phyloP scores from a whole-genome alignment of 2,113 vertebrate species.

The Pelecanoides urinatrix region DNA sequence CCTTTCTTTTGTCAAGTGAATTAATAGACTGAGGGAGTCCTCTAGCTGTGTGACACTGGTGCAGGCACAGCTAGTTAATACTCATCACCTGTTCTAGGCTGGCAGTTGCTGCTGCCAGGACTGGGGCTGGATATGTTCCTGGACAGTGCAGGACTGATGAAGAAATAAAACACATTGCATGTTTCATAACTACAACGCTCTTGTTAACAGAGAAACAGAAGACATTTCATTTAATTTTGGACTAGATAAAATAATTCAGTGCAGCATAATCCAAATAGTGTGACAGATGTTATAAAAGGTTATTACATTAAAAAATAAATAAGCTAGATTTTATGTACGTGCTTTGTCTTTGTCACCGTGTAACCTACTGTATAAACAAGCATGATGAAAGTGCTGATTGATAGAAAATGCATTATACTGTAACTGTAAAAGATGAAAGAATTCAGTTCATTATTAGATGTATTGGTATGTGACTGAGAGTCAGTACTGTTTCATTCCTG shows the following conservation, averaged over 20 bases:
- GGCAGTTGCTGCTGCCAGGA: background rate
- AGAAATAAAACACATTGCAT: background rate
- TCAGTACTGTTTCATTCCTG: background rate
- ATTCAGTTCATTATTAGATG: slow-evolving; percentile 46
- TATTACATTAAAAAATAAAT: slow-evolving; percentile 64
- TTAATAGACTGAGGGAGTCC: slow-evolving; percentile 65
- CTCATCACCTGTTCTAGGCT: slow-evolving; percentile 7
- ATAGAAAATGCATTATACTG: slow-evolving; percentile 46
- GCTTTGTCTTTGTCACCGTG: slow-evolving; percentile 2
- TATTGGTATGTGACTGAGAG: slow-evolving; percentile 19
- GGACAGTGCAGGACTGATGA: background rate
- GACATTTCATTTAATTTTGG: slow-evolving; percentile 61
- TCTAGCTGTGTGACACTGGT: slow-evolving; percentile 44
- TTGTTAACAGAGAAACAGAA: slow-evolving; percentile 43
- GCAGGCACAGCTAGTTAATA: background rate
- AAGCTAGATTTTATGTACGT: slow-evolving; percentile 1
- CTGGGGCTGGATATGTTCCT: background rate
- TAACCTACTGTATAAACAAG: slow-evolving; percentile 56
- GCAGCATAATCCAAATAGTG: background rate
- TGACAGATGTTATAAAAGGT: slow-evolving; percentile 61
- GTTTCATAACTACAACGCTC: background rate
- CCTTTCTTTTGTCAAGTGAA: slow-evolving; percentile 41
- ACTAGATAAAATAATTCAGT: slow-evolving; percentile 37
- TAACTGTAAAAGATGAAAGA: slow-evolving; percentile 49
- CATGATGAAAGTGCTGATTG: slow-evolving; percentile 49